phyloP scores from a whole-genome alignment of 1,140 invertebrate species.

The Cyrtorhinus lividipennis region DNA sequence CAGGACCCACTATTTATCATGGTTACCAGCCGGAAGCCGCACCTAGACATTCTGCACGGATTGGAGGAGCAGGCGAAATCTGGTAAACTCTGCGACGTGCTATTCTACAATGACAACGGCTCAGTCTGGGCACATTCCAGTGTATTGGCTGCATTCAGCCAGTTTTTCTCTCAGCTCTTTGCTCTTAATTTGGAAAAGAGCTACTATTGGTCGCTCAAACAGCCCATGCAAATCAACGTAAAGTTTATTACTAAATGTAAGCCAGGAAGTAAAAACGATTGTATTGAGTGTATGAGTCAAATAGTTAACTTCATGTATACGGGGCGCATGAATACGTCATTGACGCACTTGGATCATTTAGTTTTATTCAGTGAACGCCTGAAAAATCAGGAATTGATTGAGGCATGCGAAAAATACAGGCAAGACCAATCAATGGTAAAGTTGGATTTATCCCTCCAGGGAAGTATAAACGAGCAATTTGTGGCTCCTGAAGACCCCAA shows the following conservation, averaged over 20 bases:
- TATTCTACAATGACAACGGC: not conserved
- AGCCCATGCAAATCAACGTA: slow-evolving; percentile 9
- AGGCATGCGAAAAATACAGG: not conserved
- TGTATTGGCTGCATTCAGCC: slow-evolving; percentile 11
- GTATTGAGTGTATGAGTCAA: slow-evolving; percentile 6
- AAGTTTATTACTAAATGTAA: slow-evolving; percentile 10
- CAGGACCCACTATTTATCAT: no score
- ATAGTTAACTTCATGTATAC: slow-evolving; percentile 14
- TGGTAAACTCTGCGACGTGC: slow-evolving; percentile 13
- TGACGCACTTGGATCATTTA: slow-evolving; percentile 6
- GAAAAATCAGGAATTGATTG: not conserved
- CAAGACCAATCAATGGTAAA: not conserved
- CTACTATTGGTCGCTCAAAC: slow-evolving; percentile 13
- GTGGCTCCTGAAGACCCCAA: no score
- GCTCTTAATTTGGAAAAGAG: not conserved
- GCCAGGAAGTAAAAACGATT: slow-evolving; percentile 7
- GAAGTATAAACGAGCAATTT: no score
- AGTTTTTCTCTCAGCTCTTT: slow-evolving; percentile 7
- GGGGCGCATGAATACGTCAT: slow-evolving; percentile 1
- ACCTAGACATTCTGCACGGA: no score
- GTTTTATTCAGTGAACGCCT: not conserved
- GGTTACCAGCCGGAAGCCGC: no score
- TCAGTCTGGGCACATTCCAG: slow-evolving; percentile 12
- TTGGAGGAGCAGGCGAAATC: not conserved
- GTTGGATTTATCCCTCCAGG: no score